Conservation (phyloP, 2,888 invertebrate species). For the Agrochola circellaris region DNA sequence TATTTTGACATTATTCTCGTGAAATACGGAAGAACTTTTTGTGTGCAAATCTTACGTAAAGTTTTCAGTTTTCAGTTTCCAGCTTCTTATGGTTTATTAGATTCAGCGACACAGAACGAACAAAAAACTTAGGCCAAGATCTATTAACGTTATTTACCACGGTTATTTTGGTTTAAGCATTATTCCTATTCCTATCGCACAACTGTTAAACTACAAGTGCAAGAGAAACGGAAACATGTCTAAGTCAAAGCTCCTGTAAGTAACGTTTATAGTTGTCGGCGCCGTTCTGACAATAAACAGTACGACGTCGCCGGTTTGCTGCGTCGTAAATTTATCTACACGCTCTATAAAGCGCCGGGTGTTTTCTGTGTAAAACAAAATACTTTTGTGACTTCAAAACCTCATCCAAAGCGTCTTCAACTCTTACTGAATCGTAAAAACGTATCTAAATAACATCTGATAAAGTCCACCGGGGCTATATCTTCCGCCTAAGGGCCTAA, state of each 20-base stretch:
- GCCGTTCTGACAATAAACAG: background rate
- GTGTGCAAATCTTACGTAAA: background rate
- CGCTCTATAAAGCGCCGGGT: background rate
- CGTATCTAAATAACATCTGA: constrained; percentile 36
- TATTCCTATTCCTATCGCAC: background rate
- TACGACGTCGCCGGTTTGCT: background rate
- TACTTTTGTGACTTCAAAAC: background rate
- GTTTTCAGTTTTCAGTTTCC: background rate
- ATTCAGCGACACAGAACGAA: background rate
- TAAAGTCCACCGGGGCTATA: constrained; percentile 1
- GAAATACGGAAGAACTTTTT: background rate
- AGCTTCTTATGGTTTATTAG: background rate
- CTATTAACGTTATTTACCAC: background rate
- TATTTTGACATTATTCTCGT: background rate
- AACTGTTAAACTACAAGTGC: background rate
- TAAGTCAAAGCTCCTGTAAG: background rate
- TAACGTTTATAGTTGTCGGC: background rate
- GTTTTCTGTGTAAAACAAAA: background rate
- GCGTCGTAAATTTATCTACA: background rate
- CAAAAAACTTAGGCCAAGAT: too few relatives aligned
- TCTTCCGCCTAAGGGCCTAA: background rate
- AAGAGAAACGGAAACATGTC: background rate
- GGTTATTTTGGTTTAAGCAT: background rate
- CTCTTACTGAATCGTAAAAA: constrained; percentile 30
- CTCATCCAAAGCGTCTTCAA: constrained; percentile 4